Evolutionary conservation across 2,113 vertebrate genomes (phyloP), one percentile per base, ranked within the genome.

Genomic region (Cairina moschata): DNA sequence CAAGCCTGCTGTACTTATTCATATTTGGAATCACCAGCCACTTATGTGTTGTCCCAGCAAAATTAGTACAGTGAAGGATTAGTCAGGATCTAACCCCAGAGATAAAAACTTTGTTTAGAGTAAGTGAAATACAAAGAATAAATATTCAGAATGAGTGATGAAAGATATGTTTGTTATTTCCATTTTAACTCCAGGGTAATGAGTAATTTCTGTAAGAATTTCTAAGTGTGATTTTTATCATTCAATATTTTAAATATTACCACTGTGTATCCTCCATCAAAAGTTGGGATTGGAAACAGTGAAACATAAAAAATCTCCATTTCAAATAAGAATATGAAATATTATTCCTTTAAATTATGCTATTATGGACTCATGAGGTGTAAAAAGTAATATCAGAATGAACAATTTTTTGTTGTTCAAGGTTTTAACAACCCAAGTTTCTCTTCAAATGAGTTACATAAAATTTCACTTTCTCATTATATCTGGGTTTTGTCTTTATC

Each of bases 101-200:
- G 36, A 86, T 54, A 88, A 95, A 91, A 90, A 72, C 76, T 7
- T 14, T 76, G 31, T 83, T 92, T 55, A 71, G 93, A 83, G 40
- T 73, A 79, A 95, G 74, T 77, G 38, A 82, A 96, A 86, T 58
- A 67, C 55, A 91, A 86, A 93, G 67, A 95, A 86, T 36, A 93
- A 91, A 93, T 88, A 88, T 48, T 83, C 73, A 75, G 63, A 94
- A 72, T 58, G 15, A 68, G 28, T 72, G 52, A 96, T 75, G 66
- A 94, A 94, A 95, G 59, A 93, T 71, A 86, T 15, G 42, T 60
- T 68, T 96, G 50, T 86, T 92, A 77, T 71, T 92, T 90, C 40
- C 50, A 72, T 71, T 83, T 92, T 94, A 78, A 92, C 83, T 95
- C 36, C 46, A 38, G 72, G 94, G 72, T 48, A 96, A n/a, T 46